phyloP scores from a whole-genome alignment of 2,888 invertebrate species.

The Thereva unica region DNA sequence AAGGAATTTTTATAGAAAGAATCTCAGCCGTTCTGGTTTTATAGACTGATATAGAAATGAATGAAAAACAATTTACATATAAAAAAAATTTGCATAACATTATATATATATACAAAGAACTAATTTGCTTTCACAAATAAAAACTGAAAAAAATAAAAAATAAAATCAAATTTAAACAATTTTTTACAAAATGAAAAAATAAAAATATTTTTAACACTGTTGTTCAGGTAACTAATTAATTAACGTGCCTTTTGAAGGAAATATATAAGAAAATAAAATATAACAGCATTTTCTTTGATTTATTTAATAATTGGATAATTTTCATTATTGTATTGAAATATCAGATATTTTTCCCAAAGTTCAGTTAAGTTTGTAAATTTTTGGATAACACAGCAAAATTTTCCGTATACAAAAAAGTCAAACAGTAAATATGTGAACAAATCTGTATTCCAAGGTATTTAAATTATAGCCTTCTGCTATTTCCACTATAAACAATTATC shows the following conservation, averaged over 20 bases:
- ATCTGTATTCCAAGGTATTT: no score
- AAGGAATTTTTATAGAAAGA: slow-evolving; percentile 50
- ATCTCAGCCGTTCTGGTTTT: slow-evolving; percentile 52
- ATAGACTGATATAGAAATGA: slow-evolving; percentile 46
- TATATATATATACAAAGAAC: slow-evolving; percentile 7
- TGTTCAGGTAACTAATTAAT: slow-evolving; percentile 32
- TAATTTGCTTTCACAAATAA: slow-evolving; percentile 2
- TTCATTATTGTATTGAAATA: slow-evolving; percentile 1
- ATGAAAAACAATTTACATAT: slow-evolving; percentile 27
- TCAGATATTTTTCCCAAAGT: no score
- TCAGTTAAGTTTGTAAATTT: no score
- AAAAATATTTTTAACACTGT: slow-evolving; percentile 20
- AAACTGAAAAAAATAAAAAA: background rate
- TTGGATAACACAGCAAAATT: no score
- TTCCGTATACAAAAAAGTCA: no score
- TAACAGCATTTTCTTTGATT: slow-evolving; percentile 18
- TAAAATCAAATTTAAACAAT: background rate
- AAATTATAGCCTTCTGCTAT: no score
- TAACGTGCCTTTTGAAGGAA: slow-evolving; percentile 29
- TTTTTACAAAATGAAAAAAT: slow-evolving; percentile 6
- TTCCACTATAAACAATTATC: no score
- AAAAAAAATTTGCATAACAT: slow-evolving; percentile 26
- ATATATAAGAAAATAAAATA: slow-evolving; percentile 20
- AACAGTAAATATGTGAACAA: no score
- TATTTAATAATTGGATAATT: slow-evolving; percentile 3